Evolutionary conservation across 1,140 invertebrate genomes (phyloP).

Genomic region (Cheumatopsyche charites): DNA sequence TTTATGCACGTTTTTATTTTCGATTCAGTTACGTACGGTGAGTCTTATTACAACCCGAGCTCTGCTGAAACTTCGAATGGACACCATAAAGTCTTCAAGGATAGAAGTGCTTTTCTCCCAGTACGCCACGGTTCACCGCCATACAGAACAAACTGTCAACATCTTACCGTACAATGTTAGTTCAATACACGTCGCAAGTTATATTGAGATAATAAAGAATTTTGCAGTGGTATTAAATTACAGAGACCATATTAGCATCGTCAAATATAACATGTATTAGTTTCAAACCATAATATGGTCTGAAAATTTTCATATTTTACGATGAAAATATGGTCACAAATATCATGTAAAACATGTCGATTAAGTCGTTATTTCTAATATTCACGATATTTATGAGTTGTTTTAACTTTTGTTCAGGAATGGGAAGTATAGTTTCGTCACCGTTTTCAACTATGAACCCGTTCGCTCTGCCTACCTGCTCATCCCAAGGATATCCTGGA

Average conservation of each 20-base stretch:
- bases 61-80: slow-evolving; percentile 46
- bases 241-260: too few species aligned
- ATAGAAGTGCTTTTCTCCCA: slow-evolving; percentile 60
- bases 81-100: slow-evolving; percentile 54
- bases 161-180: slow-evolving; percentile 69
- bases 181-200: slow-evolving; percentile 50
- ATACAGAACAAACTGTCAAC: slow-evolving; percentile 67
- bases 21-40: slow-evolving; percentile 38
- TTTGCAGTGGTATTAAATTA: slow-evolving; percentile 1
- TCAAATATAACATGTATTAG: too few species aligned
- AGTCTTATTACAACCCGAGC: slow-evolving; percentile 40
- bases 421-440: slow-evolving; percentile 79
- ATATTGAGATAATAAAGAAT: background rate
- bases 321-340: too few species aligned
- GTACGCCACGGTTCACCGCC: slow-evolving; percentile 64
- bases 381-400: too few species aligned
- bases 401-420: slow-evolving; percentile 60
- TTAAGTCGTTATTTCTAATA: too few species aligned
- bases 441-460: slow-evolving; percentile 87
- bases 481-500: slow-evolving; percentile 80
- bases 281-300: too few species aligned
- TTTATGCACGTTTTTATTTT: slow-evolving; percentile 39
- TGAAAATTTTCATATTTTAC: too few species aligned
- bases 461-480: slow-evolving; percentile 88
- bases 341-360: too few species aligned